Evolutionary conservation across 2,113 vertebrate genomes (phyloP).

Genomic region (Notechis scutatus): DNA sequence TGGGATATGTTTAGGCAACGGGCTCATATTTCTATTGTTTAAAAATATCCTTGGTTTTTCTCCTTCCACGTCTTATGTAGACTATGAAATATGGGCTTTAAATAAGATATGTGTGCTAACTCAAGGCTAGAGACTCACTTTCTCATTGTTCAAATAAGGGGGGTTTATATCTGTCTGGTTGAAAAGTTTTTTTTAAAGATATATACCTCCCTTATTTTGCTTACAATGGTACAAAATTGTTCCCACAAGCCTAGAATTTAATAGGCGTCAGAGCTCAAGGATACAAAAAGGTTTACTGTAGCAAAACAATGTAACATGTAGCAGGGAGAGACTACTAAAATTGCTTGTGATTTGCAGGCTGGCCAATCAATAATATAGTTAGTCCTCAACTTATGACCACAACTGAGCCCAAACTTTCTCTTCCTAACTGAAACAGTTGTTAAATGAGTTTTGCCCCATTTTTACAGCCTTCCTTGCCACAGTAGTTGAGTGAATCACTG

Average conservation of each 20-base stretch:
- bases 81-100: slow-evolving; percentile 28
- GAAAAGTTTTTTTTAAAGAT: neutral
- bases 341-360: neutral
- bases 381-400: neutral
- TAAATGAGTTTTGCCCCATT: neutral
- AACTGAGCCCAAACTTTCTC: neutral
- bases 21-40: slow-evolving; percentile 8
- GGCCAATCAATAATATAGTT: neutral
- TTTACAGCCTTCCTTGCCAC: neutral
- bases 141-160: neutral
- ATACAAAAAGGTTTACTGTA: neutral
- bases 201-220: neutral
- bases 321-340: neutral
- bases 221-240: neutral
- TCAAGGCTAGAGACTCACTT: neutral
- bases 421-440: neutral
- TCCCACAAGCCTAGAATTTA: neutral
- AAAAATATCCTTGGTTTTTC: slow-evolving; percentile 12
- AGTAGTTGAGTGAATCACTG: neutral
- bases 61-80: neutral
- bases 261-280: neutral
- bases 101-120: slow-evolving; percentile 11
- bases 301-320: neutral
- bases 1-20: neutral
- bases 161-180: neutral